Evolutionary conservation across 2,113 vertebrate species (phyloP), one percentile per base, ranked within the genome.

Genomic region (Synchiropus splendidus): DNA sequence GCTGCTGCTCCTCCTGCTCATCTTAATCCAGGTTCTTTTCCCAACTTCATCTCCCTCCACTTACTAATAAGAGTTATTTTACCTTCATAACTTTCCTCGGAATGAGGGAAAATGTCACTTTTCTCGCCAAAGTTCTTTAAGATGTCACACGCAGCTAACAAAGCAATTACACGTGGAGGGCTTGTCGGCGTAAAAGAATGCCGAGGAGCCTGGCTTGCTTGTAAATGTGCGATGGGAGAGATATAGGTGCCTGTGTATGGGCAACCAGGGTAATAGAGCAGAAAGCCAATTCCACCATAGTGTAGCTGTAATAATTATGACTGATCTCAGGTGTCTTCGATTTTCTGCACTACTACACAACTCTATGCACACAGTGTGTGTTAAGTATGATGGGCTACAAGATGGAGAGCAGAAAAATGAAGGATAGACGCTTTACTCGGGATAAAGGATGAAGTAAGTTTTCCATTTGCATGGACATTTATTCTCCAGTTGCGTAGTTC

Each of bases 231-330:
- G 21, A 8, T 5, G 8, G 21, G 8, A 27, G 21, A 8, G 21
- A 27, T 58, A 64, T 51, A 57, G 47, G 59, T 31, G 55, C 35
- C 47, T 2, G 34, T 70, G 45, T 62, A 58, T 44, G 62, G 68
- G 70, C 54, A 37, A 43, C 38, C 35, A 45, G 51, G 58, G 62
- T 80, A 84, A 83, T 82, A 73, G 70, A 64, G 73, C 55, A 61
- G 65, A 81, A 77, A 80, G 64, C 51, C 59, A 77, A 77, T 79
- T 76, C 39, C 61, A 68, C 54, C 51, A 55, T 50, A 53, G 42
- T 42, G 67, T 51, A 58, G 55, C 39, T 31, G 65, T 59, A 64
- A 74, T 65, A 73, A 82, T 84, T 74, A 67, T 72, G 73, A 78
- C 39, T 50, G 45, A 83, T 79, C 51, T 62, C 56, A 64, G 58